Base-by-base conservation (phyloP, 2,797 vertebrate genomes). In the Syndactyla subalaris region DNA sequence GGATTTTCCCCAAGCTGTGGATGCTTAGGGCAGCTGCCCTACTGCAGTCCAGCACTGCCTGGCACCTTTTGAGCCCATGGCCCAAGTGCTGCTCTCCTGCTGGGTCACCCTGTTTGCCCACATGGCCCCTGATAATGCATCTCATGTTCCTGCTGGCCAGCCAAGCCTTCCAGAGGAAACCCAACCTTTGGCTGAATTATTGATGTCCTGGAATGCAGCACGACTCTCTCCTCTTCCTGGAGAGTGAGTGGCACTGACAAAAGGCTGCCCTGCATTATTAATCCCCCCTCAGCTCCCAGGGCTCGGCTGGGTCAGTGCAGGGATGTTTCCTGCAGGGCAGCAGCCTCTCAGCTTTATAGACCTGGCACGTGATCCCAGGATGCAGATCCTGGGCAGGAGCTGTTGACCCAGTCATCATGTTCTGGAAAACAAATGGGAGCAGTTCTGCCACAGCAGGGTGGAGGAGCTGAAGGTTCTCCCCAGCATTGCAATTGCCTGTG, bases 141-240 rank as follows among this genome's bases (percentile, higher is more conserved):
- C 81, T 68, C 48, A 16, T 3, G 0, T 76, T 91, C 85, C 88
- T 75, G 81, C 82, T 58, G 78, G 70, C 87, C 46, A 61, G 90
- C 92, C 83, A 85, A 74, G 82, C 72, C 82, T 96, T 67, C 61
- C 79, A 39, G 76, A 95, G 92, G 97, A 97, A 97, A 98, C 90
- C 67, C 79, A 93, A 96, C 84, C 93, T 95, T 95, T 94, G 94
- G 81, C 93, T 98, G 92, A 97, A 98, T 98, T 98, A 98, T 98
- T 98, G 95, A 98, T 97, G 94, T 78, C 67, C 62, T 84, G 85
- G 94, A 79, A 93, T 83, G 94, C 94, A 58, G 95, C 88, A 91
- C 1, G 3, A 6, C 73, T 88, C 73, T 88, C 88, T 89, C 48
- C 57, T 91, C 95, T 92, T 94, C 85, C 89, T 91, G 88, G 84